Percentiles rank a stretch among this genome's conserved stretches.
phyloP scores from a whole-genome alignment of 1,140 invertebrate species.

The Triops longicaudatus region DNA sequence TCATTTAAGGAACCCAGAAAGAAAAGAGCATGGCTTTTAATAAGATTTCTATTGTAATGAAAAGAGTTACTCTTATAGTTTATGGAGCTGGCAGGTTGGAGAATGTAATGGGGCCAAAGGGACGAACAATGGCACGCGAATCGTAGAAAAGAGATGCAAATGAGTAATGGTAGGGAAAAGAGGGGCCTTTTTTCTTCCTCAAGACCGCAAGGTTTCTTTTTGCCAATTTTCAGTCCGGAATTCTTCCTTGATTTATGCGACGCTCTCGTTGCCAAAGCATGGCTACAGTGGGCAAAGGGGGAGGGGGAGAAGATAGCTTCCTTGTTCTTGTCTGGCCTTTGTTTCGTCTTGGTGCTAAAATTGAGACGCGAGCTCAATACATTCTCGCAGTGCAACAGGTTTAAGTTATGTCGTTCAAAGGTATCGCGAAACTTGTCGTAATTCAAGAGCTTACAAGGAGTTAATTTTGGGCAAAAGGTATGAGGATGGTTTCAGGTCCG shows the following conservation, averaged over 20 bases:
- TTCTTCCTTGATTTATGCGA: constrained; percentile 2
- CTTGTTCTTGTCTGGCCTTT: neutral
- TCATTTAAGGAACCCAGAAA: neutral
- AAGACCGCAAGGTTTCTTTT: neutral
- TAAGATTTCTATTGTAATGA: constrained; percentile 13
- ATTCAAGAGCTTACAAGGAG: neutral
- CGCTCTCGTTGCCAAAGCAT: constrained; percentile 5
- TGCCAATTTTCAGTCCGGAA: neutral
- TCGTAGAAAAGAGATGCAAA: constrained; percentile 12
- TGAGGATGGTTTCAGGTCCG: neutral
- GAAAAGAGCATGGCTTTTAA: neutral
- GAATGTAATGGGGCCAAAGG: neutral
- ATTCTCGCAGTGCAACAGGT: neutral
- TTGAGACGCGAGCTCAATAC: neutral
- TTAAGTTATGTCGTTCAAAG: neutral
- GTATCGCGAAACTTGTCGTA: neutral
- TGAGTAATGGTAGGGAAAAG: neutral
- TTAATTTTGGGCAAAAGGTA: neutral
- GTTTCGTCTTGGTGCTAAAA: neutral
- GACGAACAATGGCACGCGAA: constrained; percentile 10
- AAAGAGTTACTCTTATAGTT: constrained; percentile 6
- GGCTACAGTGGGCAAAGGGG: neutral
- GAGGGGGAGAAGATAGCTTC: neutral
- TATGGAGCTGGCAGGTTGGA: constrained; percentile 1
- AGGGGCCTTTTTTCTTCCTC: neutral